These are phyloP conservation scores for Zhuqinia jingwanae DNA, from an alignment of 2,888 invertebrate species.

Conservation along the genomic window DNA sequence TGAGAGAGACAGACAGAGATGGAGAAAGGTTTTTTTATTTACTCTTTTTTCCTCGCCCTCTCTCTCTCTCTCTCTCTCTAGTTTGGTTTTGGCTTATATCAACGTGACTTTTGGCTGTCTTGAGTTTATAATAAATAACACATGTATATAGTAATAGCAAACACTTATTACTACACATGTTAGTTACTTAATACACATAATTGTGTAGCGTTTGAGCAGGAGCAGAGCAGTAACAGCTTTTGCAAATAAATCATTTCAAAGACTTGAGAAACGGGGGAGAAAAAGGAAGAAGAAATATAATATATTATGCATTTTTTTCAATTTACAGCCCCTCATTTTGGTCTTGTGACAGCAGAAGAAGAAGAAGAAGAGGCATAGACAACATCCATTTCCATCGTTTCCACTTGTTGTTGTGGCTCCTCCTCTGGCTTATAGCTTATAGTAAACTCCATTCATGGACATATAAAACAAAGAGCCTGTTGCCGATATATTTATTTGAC, in stretches of 20 bases:
- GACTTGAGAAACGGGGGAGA: not conserved
- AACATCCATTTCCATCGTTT: constrained; percentile 68
- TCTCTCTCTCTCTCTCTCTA: not conserved
- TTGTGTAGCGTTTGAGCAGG: constrained; percentile 22
- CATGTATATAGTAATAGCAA: too few species aligned
- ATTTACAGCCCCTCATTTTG: constrained; percentile 60
- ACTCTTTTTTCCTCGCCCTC: not conserved
- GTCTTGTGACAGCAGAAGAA: not conserved
- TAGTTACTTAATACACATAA: constrained; percentile 49
- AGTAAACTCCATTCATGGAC: constrained; percentile 68
- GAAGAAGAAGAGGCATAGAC: not conserved
- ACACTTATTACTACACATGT: constrained; percentile 8
- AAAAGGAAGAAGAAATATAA: constrained; percentile 37
- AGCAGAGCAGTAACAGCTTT: constrained; percentile 23
- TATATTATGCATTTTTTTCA: constrained; percentile 58
- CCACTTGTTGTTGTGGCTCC: too few species aligned
- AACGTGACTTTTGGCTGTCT: too few species aligned
- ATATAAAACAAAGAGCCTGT: constrained; percentile 57
- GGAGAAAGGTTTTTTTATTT: constrained; percentile 26
- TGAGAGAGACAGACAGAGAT: too few species aligned
- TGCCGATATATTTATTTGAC: constrained; percentile 69
- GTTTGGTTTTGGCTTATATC: too few species aligned
- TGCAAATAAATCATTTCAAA: constrained; percentile 58
- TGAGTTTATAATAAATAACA: too few species aligned
- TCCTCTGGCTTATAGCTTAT: too few species aligned